Evolutionary conservation across 2,113 vertebrate species (phyloP).

Genomic region (Entosphenus tridentatus): DNA sequence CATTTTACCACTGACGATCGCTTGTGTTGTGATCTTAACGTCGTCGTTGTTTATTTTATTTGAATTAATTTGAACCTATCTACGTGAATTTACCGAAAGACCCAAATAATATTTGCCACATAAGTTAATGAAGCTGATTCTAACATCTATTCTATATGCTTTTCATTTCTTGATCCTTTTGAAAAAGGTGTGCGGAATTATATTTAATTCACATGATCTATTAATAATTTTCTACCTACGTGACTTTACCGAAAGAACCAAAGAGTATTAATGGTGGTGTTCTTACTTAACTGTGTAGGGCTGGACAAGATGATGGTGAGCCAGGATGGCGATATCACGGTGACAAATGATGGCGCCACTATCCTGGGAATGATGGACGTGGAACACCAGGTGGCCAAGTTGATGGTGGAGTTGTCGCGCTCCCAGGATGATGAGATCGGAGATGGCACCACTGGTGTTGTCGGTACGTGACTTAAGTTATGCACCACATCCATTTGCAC

Average conservation of each 20-base stretch:
- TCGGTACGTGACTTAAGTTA: conserved; percentile 35
- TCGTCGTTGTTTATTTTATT: not conserved
- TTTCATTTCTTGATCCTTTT: not conserved
- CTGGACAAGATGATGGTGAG: conserved; percentile 99
- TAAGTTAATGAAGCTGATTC: not conserved
- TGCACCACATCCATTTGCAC: rapidly evolving
- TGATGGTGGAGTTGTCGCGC: conserved; percentile 92
- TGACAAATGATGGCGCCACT: conserved; percentile 97
- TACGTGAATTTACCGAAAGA: not conserved
- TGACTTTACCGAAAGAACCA: no score
- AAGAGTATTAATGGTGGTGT: not conserved
- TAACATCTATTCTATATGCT: not conserved
- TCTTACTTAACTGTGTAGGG: conserved; percentile 24
- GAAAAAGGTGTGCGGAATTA: not conserved
- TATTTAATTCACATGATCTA: not conserved
- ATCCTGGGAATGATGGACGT: conserved; percentile 97
- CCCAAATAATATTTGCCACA: not conserved
- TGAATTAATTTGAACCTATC: not conserved
- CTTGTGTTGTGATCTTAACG: not conserved
- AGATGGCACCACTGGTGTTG: conserved; percentile 92
- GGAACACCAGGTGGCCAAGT: conserved; percentile 87
- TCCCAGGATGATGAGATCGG: conserved; percentile 98
- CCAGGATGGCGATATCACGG: conserved; percentile 77
- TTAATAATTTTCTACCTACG: no score
- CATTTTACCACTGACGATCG: not conserved